Base-by-base conservation (phyloP, 2,113 vertebrate genomes). In the Poecile atricapillus region DNA sequence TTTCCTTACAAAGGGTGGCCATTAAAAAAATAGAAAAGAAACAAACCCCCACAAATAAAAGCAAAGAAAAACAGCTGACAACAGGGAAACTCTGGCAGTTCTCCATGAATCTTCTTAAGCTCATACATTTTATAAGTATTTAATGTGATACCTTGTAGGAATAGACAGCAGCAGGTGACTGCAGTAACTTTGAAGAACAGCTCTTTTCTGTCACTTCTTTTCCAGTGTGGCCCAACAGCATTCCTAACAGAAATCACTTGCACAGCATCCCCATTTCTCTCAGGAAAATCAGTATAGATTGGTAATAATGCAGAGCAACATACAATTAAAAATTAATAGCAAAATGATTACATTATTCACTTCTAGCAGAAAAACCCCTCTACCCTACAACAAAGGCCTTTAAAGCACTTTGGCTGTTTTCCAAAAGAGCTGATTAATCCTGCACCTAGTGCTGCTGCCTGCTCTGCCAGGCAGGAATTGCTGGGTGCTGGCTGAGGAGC, bases 241-340 rank as follows among this genome's bases (percentile, higher is more conserved):
- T 86, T 85, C 46, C 56, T 63, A 44, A 67, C 64, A 92, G 69
- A 28, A 64, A 68, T 2, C 1, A 4, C 43, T 64, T 28, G 67
- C 62, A 50, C 13, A 53, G 39, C 23, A 47, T 67, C 73, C 33
- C 33, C 59, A 15, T 83, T 89, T 89, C 73, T 94, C 78, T 87
- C 62, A 59, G 84, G 67, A 74, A 89, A 93, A 95, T 76, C 88
- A 64, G 75, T 17, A 41, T 24, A 83, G 75, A 67, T 74, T 91
- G 77, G 80, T 69, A 94, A 91, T 49, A 94, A 95, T n/a, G 59
- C 69, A 80, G 16, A 63, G 73, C 84, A 95, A 93, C 62, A 33
- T 80, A 76, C 62, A 92, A 89, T 95, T 90, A 92, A 94, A 94
- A 89, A 95, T 90, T 94, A 92, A 93, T 82, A 90, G 78, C 70